Conservation (phyloP, 2,797 vertebrate species). For the Neomorphus geoffroyi region DNA sequence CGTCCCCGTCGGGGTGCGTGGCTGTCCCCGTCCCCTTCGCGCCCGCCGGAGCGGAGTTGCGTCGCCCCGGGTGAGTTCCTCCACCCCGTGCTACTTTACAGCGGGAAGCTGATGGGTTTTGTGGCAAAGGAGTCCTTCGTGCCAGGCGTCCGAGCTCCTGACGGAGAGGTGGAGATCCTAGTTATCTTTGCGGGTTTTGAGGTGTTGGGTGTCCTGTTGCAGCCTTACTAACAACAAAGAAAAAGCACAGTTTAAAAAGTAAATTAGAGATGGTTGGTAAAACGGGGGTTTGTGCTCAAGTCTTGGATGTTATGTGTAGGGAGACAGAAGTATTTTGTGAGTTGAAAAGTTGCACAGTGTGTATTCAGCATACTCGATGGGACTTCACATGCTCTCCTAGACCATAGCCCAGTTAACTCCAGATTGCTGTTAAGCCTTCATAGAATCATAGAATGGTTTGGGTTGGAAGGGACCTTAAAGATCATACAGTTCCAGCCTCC, state of each 20-base stretch:
- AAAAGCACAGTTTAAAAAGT: not conserved
- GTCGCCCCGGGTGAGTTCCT: not conserved
- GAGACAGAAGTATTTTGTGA: not conserved
- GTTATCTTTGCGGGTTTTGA: not conserved
- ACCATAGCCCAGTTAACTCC: not conserved
- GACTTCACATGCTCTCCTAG: not conserved
- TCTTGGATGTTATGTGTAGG: not conserved
- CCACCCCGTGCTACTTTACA: rapidly evolving
- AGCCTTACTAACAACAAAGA: not conserved
- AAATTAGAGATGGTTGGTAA: not conserved
- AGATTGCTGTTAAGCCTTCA: not conserved
- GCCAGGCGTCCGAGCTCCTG: not conserved
- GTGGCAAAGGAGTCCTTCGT: too few relatives aligned
- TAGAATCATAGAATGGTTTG: too few relatives aligned
- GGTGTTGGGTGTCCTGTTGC: not conserved
- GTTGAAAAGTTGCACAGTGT: not conserved
- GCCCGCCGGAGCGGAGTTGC: rapidly evolving
- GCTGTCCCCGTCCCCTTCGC: not conserved
- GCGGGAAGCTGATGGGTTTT: rapidly evolving
- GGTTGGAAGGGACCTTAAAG: too few relatives aligned
- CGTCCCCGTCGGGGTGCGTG: too few relatives aligned
- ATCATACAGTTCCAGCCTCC: too few relatives aligned
- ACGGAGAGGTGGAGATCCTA: not conserved
- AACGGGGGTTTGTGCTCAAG: not conserved
- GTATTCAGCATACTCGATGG: rapidly evolving